Evolutionary conservation across 2,797 vertebrate genomes (phyloP), one percentile per base, ranked within the genome.

Genomic region (Heterohyrax brucei): DNA sequence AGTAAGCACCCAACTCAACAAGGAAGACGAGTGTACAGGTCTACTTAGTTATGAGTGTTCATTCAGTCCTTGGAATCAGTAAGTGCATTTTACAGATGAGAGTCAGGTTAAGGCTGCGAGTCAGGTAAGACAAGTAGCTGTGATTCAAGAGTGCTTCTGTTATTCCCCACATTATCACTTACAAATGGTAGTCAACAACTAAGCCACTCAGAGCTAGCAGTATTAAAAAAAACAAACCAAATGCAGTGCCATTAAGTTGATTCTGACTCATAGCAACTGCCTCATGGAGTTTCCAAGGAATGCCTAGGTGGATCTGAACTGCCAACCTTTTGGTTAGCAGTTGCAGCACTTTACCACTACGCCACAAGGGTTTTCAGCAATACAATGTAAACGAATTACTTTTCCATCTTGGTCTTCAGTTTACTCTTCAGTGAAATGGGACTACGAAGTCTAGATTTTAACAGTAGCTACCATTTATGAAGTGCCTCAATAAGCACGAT

Each of bases 341-440:
- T n/a, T n/a, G n/a, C n/a, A n/a, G n/a, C n/a, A n/a, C n/a, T n/a
- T n/a, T n/a, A n/a, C n/a, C n/a, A n/a, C n/a, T n/a, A n/a, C n/a
- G n/a, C n/a, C n/a, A n/a, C n/a, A n/a, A n/a, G n/a, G n/a, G n/a
- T n/a, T n/a, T n/a, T n/a, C n/a, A n/a, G n/a, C n/a, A n/a, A n/a
- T n/a, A n/a, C n/a, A 79, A 81, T 83, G 56, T 87, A 28, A 46
- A 79, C 77, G 94, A 94, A 64, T 46, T 50, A 89, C 48, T 93
- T 59, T 33, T 68, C 4, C 39, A 68, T 81, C 64, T 77, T 56
- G 1, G 39, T 95, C 81, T 72, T 85, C 24, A 85, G 61, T 82
- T 94, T 93, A 68, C 70, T 88, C 66, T 83, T 93, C 53, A 87
- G 78, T 87, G 80, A 91, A 90, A 73, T 28, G 59, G 46, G 83